phyloP scores from a whole-genome alignment of 2,888 invertebrate species.

The Julus scanicus region DNA sequence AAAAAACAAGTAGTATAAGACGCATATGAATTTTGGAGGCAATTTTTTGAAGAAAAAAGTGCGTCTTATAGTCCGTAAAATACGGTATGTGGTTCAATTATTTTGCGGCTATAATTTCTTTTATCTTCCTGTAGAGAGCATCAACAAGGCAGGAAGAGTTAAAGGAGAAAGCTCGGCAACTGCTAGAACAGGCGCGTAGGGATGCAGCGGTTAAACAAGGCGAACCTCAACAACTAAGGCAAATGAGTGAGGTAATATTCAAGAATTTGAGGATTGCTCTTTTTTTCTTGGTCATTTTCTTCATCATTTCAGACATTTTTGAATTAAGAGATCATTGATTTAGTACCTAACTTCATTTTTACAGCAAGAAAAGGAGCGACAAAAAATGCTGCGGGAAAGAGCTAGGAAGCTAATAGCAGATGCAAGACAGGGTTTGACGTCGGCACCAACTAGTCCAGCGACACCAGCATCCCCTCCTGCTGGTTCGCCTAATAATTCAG shows the following conservation, averaged over 20 bases:
- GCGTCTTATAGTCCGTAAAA: no score
- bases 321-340: no score
- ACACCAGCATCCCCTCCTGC: conserved; percentile 57
- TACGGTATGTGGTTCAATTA: background rate
- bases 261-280: background rate
- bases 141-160: conserved; percentile 78
- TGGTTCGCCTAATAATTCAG: conserved; percentile 49
- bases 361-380: conserved; percentile 84
- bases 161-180: conserved; percentile 82
- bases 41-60: no score
- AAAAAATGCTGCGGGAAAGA: conserved; percentile 84
- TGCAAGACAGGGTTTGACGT: conserved; percentile 74
- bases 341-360: background rate
- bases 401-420: conserved; percentile 90
- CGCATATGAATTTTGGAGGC: no score
- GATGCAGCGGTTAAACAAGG: conserved; percentile 69
- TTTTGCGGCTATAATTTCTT: no score
- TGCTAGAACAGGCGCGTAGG: conserved; percentile 82
- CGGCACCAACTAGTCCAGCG: conserved; percentile 56
- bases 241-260: conserved; percentile 56
- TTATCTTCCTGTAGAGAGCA: conserved; percentile 40
- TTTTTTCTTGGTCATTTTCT: no score
- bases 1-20: no score
- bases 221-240: conserved; percentile 38
- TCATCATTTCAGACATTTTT: no score